phyloP scores from a whole-genome alignment of 2,888 invertebrate genomes.

The Hanleya hanleyi region DNA sequence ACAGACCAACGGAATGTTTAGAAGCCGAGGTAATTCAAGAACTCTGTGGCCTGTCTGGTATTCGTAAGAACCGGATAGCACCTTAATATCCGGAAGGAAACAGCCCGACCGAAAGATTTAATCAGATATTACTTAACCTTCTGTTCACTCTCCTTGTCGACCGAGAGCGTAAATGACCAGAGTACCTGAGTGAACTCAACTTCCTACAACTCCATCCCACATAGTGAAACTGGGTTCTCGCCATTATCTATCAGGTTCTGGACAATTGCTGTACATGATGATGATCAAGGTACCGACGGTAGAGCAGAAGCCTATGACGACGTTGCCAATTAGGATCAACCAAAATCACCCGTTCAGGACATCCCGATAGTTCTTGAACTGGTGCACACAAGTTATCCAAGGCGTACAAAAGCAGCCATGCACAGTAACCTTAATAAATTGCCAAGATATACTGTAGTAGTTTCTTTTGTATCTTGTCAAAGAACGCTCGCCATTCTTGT shows the following conservation, averaged over 20 bases:
- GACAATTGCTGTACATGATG: too few relatives aligned
- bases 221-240: background rate
- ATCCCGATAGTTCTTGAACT: too few relatives aligned
- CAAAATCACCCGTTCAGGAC: too few relatives aligned
- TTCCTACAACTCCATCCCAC: background rate
- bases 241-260: conserved; percentile 11
- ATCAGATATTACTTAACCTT: conserved; percentile 20
- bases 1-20: too few relatives aligned
- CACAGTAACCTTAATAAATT: background rate
- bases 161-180: conserved; percentile 20
- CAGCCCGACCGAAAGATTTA: conserved; percentile 21
- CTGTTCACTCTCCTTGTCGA: conserved; percentile 11
- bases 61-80: conserved; percentile 16
- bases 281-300: too few relatives aligned
- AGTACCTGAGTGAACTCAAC: conserved; percentile 7
- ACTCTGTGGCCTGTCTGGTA: too few relatives aligned
- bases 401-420: background rate
- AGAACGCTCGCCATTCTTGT: too few relatives aligned
- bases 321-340: too few relatives aligned
- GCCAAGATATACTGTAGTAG: background rate
- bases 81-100: conserved; percentile 29
- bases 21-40: too few relatives aligned
- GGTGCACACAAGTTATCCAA: background rate
- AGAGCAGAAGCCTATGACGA: too few relatives aligned
- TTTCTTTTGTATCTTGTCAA: too few relatives aligned